Base-by-base conservation (phyloP, 2,888 invertebrate genomes). In the Pseudoips prasinana region DNA sequence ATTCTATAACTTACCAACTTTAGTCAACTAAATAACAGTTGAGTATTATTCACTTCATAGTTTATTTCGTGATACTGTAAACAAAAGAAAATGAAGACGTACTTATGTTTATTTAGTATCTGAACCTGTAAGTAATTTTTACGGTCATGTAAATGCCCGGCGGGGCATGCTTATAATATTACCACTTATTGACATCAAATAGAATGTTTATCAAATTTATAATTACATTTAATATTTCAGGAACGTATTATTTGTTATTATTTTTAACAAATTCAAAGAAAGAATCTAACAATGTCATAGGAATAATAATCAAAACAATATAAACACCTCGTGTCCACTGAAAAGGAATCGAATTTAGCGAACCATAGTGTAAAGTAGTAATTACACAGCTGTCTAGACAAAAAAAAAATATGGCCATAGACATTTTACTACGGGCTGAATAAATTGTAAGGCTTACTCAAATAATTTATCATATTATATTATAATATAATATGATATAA, bases 1-100 rank as follows among this genome's bases (percentile, higher is more conserved):
- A 39, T 33, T 46, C 45, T 30, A 39, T 53, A n/a, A 60, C 76
- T 73, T 58, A 83, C 84, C 79, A 67, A 60, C 51, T 62, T 33
- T 49, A 45, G 43, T 32, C 38, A 56, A 60, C 44, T 44, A 64
- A 54, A 45, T 49, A 62, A 64, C 56, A 72, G 73, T 72, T 73
- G 56, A 64, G 62, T 45, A 50, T 52, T 69, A 63, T 47, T 56
- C 39, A 62, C 44, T 58, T 56, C 65, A 64, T 63, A 39, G 29
- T 50, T 29, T 18, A 29, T 10, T 36, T 45, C 29, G 34, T 8
- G 29, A 41, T 9, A 34, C 65, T 64, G 53, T 7, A 60, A 46
- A 18, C 29, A 4, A 8, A 18, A 20, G 1, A 11, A 20, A 44
- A 27, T 22, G n/a, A n/a, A n/a, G n/a, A n/a, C n/a, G n/a, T n/a